A percentile compares a stretch with the other conserved stretches of the same genome.
Evolutionary conservation across 1,140 invertebrate species (phyloP).

Genomic region (Drosophila athabasca): DNA sequence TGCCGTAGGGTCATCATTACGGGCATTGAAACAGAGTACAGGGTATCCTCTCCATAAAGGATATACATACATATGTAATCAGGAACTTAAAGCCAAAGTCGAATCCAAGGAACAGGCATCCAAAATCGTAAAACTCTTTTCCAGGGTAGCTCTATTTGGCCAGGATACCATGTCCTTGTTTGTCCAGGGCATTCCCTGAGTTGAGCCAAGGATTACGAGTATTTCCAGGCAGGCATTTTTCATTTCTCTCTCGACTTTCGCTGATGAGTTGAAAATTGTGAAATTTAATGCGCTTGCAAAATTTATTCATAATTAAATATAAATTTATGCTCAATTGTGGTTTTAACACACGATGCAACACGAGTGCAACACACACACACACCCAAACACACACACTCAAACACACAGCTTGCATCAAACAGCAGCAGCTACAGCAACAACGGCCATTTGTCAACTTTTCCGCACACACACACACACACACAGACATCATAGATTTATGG

Average conservation of each 20-base stretch:
- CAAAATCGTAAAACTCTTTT: too few species aligned
- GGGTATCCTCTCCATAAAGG: background rate
- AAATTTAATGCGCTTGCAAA: conserved; percentile 77
- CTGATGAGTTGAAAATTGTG: conserved; percentile 72
- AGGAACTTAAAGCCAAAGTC: too few species aligned
- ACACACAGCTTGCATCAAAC: conserved; percentile 2
- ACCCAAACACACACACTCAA: conserved; percentile 6
- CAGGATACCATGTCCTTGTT: too few species aligned
- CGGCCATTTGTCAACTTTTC: conserved; percentile 52
- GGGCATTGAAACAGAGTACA: conserved; percentile 18
- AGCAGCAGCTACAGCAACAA: conserved; percentile 1
- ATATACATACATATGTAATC: too few species aligned
- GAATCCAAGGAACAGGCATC: too few species aligned
- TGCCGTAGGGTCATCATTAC: conserved; percentile 48
- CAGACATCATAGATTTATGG: conserved; percentile 20
- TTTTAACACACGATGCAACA: conserved; percentile 54
- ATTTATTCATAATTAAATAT: conserved; percentile 82
- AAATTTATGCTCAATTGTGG: conserved; percentile 80
- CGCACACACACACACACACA: conserved; percentile 1
- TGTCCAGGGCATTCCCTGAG: conserved; percentile 20
- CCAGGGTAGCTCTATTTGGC: too few species aligned
- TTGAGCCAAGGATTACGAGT: background rate
- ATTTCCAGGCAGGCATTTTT: background rate
- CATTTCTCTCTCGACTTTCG: conserved; percentile 7
- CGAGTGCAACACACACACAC: conserved; percentile 16